phyloP scores from a whole-genome alignment of 2,113 vertebrate genomes.

The Laticauda laticaudata region DNA sequence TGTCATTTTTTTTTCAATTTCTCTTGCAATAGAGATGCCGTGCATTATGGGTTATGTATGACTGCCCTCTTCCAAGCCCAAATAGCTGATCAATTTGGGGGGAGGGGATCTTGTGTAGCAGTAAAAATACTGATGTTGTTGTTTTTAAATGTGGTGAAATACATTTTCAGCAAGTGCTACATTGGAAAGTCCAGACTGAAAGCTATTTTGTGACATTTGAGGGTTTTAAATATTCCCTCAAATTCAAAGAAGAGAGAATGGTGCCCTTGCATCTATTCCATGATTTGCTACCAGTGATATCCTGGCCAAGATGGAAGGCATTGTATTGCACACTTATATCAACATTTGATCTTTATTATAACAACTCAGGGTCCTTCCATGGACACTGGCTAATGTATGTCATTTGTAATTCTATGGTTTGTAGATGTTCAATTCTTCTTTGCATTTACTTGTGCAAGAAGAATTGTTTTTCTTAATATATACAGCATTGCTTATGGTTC shows the following conservation, averaged over 20 bases:
- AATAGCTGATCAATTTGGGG: constrained; percentile 32
- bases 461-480: constrained; percentile 46
- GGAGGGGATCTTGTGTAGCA: not conserved
- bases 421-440: constrained; percentile 7
- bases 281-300: not conserved
- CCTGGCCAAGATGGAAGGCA: not conserved
- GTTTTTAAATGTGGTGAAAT: constrained; percentile 21
- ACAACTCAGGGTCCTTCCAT: not conserved
- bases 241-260: not conserved
- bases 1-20: constrained; percentile 3
- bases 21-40: constrained; percentile 21
- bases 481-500: constrained; percentile 60
- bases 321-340: not conserved
- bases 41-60: constrained; percentile 24
- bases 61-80: constrained; percentile 30
- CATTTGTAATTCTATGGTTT: not conserved
- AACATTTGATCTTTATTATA: not conserved
- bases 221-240: not conserved
- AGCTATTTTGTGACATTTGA: not conserved
- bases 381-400: not conserved
- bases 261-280: not conserved
- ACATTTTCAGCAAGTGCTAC: not conserved
- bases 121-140: not conserved
- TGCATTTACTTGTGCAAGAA: not conserved
- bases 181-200: constrained; percentile 5